Evolutionary conservation across 2,888 invertebrate species (phyloP), one percentile per base, ranked within the genome.

Genomic region (Branchellion lobata): DNA sequence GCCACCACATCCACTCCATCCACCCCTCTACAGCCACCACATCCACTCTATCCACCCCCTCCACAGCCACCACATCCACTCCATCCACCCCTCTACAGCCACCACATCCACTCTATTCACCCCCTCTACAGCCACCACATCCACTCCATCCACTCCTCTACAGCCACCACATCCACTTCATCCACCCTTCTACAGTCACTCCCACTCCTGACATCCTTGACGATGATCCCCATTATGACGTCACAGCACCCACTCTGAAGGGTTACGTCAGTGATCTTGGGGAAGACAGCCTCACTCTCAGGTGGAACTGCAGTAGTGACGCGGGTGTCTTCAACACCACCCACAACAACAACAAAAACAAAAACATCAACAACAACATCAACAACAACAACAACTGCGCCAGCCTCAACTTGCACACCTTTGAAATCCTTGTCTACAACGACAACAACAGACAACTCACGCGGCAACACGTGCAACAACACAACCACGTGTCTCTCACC

Each of bases 391-490:
- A 18, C 21, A 18, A 57, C n/a, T 57, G 61, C 61, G 5, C 61
- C 61, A 57, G 3, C 5, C 24, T 24, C 3, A 57, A 57, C 21
- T 3, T 57, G 5, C n/a, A 57, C 61, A 57, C 61, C 5, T 57
- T 57, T n/a, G 61, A 24, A 5, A 24, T 57, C 5, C 24, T 57
- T 5, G 3, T 57, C 5, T 57, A 57, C 61, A 57, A 57, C 61
- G 61, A 57, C n/a, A 57, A 57, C n/a, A 57, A 57, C 61, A 57
- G 61, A 24, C 61, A 57, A 57, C 61, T 57, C 21, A 57, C 61
- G 3, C 5, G 14, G 5, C 61, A 57, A 57, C 61, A 57, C 24
- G 61, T 57, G 61, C 61, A 57, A 57, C 61, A 57, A 24, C 21
- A 57, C 61, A 57, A 18, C 61, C n/a, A 57, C 21, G n/a, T 57